Conservation (phyloP, 37 sponge, comb jelly and placozoan genomes). For the Chondrilla cf. caribensis region DNA sequence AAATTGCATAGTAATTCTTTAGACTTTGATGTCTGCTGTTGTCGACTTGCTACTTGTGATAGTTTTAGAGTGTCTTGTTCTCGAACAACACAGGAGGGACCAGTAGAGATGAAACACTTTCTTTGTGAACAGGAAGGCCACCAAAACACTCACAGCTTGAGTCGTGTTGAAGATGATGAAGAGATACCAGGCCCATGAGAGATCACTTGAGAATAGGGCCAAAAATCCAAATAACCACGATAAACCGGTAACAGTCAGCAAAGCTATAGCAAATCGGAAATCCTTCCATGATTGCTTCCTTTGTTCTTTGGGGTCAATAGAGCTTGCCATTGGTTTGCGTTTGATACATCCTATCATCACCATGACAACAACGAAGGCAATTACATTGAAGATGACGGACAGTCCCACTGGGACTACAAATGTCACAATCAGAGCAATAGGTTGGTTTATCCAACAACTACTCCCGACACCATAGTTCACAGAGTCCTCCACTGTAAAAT, state of each 20-base stretch:
- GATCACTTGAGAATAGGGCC: constrained; percentile 5
- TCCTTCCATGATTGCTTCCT: neutral
- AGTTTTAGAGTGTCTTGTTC: no score
- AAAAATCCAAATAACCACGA: constrained; percentile 63
- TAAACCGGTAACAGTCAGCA: constrained; percentile 30
- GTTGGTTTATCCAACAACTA: constrained; percentile 52
- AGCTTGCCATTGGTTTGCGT: neutral
- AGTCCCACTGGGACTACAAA: constrained; percentile 36
- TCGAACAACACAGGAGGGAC: neutral
- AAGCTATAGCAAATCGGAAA: constrained; percentile 13
- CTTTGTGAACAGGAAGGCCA: constrained; percentile 31
- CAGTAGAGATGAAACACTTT: constrained; percentile 32
- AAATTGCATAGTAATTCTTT: no score
- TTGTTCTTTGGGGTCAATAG: neutral
- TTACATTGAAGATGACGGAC: constrained; percentile 19
- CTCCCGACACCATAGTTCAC: constrained; percentile 41
- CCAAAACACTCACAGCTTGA: constrained; percentile 31
- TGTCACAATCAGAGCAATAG: constrained; percentile 27
- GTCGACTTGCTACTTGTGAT: no score
- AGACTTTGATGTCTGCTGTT: no score
- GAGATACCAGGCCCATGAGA: constrained; percentile 45
- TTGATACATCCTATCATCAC: neutral
- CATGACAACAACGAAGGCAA: neutral
- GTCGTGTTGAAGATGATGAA: constrained; percentile 56
- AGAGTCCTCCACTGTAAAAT: constrained; percentile 21